Evolutionary conservation across 2,888 invertebrate species (phyloP), one percentile per base, ranked within the genome.

Genomic region (Drosophila multiciliata): DNA sequence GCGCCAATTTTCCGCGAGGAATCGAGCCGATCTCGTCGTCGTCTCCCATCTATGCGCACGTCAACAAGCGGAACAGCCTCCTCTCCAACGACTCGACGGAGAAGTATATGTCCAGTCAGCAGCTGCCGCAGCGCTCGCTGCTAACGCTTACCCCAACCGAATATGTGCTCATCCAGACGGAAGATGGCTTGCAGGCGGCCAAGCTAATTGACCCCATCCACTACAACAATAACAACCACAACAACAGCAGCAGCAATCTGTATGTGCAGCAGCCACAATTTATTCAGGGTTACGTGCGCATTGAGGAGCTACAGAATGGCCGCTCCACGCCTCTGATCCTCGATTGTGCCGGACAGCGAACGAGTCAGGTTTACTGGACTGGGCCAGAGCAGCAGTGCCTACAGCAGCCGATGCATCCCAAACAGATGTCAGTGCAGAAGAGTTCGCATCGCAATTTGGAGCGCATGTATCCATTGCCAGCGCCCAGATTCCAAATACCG

Each of bases 21-120:
- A 29, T 29, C 11, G 33, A 45, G 8, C 45, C 75, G 5, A 58
- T 32, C n/a, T 80, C 86, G 0, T 76, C 80, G 38, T 91, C 92
- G 38, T 91, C 92, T 36, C 92, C 93, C 11, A 91, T 92, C 52
- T 92, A 92, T 77, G 92, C 92, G 29, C 92, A 93, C 63, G 91
- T 93, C 3, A 87, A 91, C 26, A 93, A 93, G 59, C 89, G 92
- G 12, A 90, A 86, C 67, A 93, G 93, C 64, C 73, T 92, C 38
- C 81, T 92, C 38, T 92, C 92, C 33, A 92, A 91, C 61, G 89
- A 86, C 12, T 92, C 93, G 55, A 38, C n/a, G 12, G 92, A 92
- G 55, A 83, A 90, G 49, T 91, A 91, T 65, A 67, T 92, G 82
- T 77, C 91, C 89, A 80, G 57, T 5, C 91, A 87, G 58, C 84